Evolutionary conservation across 2,888 invertebrate genomes (phyloP), one percentile per base, ranked within the genome.

Genomic region (Drosophila meridionalis): DNA sequence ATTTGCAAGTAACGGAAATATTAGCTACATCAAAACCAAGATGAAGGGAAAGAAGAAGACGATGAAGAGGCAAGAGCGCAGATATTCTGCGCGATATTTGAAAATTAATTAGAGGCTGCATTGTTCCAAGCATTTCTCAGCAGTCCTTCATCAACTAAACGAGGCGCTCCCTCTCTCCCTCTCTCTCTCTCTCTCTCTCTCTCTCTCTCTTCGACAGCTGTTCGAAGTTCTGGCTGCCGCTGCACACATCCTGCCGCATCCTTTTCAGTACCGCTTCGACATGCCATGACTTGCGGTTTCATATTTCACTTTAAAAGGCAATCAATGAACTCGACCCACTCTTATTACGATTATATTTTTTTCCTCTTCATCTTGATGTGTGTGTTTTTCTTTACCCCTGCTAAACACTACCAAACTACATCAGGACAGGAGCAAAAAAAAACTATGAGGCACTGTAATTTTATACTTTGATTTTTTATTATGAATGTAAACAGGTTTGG

Each of bases 251-350:
- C 79, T 82, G 82, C 70, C 79, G 71, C 73, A 82, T 77, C 79
- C 77, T 79, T 82, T 79, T 60, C 57, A 43, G 40, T n/a, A 26
- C 52, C 32, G 63, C 55, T 59, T 42, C 53, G 26, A 64, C 72
- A 69, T 66, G 64, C 61, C 75, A 72, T 82, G 78, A 82, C 80
- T 76, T 83, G 83, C 48, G 74, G 79, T 84, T 78, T 84, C 79
- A 60, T 52, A 78, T 84, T 84, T 73, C 84, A 78, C 65, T 76
- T 77, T 80, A 77, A 78, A 83, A 73, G 78, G 84, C 83, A 80
- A 82, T 83, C 78, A 82, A 78, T 79, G 76, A 76, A 66, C 65
- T 43, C 55, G 12, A 9, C 45, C 56, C 76, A 47, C 60, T 73
- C 67, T 55, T 62, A 57, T 62, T 45, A 45, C 64, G 34, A 32